Percentiles rank a stretch among this genome's conserved stretches.
phyloP scores from a whole-genome alignment of 2,888 invertebrate species.

The Kryphioiulus occultus region DNA sequence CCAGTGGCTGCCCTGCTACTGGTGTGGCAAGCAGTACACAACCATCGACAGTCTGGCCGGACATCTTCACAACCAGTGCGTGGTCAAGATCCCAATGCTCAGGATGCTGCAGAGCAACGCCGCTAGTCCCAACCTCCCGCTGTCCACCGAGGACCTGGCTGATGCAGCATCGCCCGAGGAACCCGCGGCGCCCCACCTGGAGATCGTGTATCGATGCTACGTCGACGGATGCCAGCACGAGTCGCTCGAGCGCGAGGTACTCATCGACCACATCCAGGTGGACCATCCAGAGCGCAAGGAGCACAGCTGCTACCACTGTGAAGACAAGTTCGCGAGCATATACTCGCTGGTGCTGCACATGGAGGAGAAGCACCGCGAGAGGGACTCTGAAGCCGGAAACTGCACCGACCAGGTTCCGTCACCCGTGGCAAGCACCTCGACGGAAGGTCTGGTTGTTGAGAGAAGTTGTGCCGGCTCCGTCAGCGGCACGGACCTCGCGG shows the following conservation, averaged over 20 bases:
- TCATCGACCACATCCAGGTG: constrained; percentile 48
- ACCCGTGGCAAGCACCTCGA: neutral
- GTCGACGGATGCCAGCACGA: constrained; percentile 48
- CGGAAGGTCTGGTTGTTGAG: neutral
- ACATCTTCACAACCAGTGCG: constrained; percentile 47
- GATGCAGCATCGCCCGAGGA: neutral
- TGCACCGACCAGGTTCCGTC: neutral
- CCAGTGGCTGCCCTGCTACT: constrained; percentile 65
- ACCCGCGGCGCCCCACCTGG: constrained; percentile 29
- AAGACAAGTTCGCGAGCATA: neutral
- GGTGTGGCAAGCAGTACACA: constrained; percentile 66
- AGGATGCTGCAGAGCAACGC: neutral
- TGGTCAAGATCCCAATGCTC: neutral
- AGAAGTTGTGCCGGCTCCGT: neutral
- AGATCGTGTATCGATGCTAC: constrained; percentile 51
- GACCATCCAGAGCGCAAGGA: constrained; percentile 45
- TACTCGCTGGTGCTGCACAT: constrained; percentile 34
- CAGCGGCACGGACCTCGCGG: neutral
- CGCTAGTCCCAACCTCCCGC: neutral
- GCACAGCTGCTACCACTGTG: constrained; percentile 2
- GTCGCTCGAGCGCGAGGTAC: constrained; percentile 53
- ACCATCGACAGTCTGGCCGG: neutral
- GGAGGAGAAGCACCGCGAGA: constrained; percentile 46
- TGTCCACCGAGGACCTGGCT: neutral
- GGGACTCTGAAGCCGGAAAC: neutral